Conservation (phyloP, 2,888 invertebrate genomes). For the Dryobotodes eremita region DNA sequence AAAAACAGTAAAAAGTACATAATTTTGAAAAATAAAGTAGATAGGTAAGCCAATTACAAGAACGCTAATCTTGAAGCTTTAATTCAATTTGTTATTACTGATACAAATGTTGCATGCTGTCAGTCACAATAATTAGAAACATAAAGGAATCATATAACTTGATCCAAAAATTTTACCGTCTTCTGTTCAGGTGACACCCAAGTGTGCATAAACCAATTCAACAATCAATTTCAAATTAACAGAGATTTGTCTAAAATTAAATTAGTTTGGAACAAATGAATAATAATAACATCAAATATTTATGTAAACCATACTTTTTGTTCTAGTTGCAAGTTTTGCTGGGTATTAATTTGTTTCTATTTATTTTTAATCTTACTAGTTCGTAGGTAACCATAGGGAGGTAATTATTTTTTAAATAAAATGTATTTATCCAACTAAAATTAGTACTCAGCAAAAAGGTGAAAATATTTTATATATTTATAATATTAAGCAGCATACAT, state of each 20-base stretch:
- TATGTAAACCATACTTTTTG: conserved; percentile 70
- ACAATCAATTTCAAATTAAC: conserved; percentile 77
- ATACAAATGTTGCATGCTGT: conserved; percentile 86
- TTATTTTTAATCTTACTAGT: not conserved
- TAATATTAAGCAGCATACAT: conserved; percentile 53
- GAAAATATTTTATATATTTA: conserved; percentile 16
- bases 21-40: conserved; percentile 84
- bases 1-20: conserved; percentile 69
- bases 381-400: not conserved
- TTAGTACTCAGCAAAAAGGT: conserved; percentile 48
- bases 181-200: conserved; percentile 89
- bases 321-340: conserved; percentile 34
- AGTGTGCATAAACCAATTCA: conserved; percentile 87
- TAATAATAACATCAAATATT: conserved; percentile 25
- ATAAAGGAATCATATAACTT: conserved; percentile 78
- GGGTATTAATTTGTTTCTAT: conserved; percentile 50
- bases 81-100: conserved; percentile 81
- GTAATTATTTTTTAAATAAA: not conserved
- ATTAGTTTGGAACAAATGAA: conserved; percentile 13
- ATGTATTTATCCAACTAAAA: conserved; percentile 24
- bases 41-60: conserved; percentile 86
- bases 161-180: conserved; percentile 88
- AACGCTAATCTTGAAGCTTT: conserved; percentile 83
- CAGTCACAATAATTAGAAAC: conserved; percentile 87
- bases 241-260: conserved; percentile 35